These are phyloP conservation scores for Myodes glareolus DNA, from an alignment of 2,113 vertebrate species.

Conservation along the genomic window DNA sequence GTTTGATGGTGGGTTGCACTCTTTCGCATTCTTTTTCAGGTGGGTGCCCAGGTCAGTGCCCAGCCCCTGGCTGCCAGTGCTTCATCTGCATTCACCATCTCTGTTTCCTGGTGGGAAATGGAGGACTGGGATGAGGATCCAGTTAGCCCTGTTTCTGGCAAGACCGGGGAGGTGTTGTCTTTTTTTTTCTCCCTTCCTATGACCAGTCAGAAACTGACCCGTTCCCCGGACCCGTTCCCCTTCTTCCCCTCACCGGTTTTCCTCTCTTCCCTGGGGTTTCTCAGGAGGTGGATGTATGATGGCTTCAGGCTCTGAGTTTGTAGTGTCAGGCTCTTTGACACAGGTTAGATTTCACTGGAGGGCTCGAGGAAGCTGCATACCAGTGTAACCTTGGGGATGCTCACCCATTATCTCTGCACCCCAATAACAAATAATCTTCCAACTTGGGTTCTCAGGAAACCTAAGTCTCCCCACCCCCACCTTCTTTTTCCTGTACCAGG, in stretches of 20 bases:
- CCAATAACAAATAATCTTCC: slow-evolving; percentile 14
- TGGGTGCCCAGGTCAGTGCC: background rate
- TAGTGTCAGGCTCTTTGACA: background rate
- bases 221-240: background rate
- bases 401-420: slow-evolving; percentile 6
- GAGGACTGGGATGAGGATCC: background rate
- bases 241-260: background rate
- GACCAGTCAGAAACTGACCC: background rate
- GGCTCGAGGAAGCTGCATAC: background rate
- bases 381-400: slow-evolving; percentile 48
- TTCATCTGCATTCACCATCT: background rate
- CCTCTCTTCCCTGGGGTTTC: background rate
- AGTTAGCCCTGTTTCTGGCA: background rate
- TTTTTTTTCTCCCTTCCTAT: slow-evolving; percentile 48
- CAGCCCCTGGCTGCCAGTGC: background rate
- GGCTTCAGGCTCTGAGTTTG: background rate
- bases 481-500: background rate
- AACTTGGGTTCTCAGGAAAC: background rate
- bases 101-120: background rate
- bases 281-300: background rate
- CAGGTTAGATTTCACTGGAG: background rate
- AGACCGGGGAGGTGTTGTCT: slow-evolving; percentile 5
- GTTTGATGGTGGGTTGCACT: background rate
- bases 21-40: background rate
- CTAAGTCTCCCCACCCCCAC: slow-evolving; percentile 29